phyloP scores from a whole-genome alignment of 2,888 invertebrate genomes.

The Prosopocoilus inquinatus region DNA sequence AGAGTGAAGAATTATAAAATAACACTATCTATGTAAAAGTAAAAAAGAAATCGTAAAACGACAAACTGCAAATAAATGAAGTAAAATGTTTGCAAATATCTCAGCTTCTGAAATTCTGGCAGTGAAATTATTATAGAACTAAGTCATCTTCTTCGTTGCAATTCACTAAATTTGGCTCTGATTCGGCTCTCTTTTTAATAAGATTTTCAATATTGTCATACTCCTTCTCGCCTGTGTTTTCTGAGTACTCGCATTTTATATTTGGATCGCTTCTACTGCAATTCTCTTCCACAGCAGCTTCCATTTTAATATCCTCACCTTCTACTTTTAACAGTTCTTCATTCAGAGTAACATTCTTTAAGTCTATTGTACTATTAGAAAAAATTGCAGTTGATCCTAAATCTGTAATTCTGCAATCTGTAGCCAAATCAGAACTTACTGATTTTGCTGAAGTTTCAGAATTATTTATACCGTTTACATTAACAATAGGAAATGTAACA shows the following conservation, averaged over 20 bases:
- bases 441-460: constrained; percentile 4
- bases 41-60: neutral
- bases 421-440: constrained; percentile 9
- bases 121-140: constrained; percentile 9
- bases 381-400: constrained; percentile 73
- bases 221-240: constrained; percentile 6
- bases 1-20: neutral
- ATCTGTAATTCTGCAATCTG: constrained; percentile 49
- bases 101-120: neutral
- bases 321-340: constrained; percentile 64
- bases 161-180: constrained; percentile 61
- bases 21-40: neutral
- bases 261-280: constrained; percentile 63
- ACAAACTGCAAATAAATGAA: neutral
- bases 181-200: constrained; percentile 61
- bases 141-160: constrained; percentile 50
- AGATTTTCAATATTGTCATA: constrained; percentile 8
- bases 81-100: neutral
- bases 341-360: constrained; percentile 79
- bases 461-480: constrained; percentile 21
- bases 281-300: constrained; percentile 46
- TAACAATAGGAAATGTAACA: constrained; percentile 26
- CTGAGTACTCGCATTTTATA: constrained; percentile 51
- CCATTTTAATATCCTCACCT: constrained; percentile 45
- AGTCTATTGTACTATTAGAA: constrained; percentile 82